Evolutionary conservation across 92 coral and sea anemone genomes (phyloP), one percentile per base, ranked within the genome.

Genomic region (Heliopora coerulea): DNA sequence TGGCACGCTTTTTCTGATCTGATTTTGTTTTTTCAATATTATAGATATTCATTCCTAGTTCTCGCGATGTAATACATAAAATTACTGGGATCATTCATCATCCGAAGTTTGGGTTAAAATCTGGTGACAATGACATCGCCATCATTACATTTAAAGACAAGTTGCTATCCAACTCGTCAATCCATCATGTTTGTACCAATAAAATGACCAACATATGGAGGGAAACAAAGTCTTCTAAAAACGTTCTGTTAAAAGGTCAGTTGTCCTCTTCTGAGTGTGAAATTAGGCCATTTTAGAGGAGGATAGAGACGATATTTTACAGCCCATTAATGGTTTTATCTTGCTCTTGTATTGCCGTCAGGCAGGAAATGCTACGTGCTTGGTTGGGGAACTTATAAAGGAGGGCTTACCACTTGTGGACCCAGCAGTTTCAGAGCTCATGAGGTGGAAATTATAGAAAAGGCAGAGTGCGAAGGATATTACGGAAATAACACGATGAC

Each of bases 381-480:
- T 49, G 76, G 76, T 18, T 69, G 76, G 76, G 76, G 76, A 48
- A 69, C 76, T 1, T 69, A 46, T 25, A 49, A 23, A 69, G 76
- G 62, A 52, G 19, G 59, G 1, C 9, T 9, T 31, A 2, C 24
- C 21, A n/a, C 46, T 4, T 69, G 76, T 52, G 62, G 49, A 6
- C 56, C 76, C 13, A 17, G 34, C 6, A 52, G 30, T 10, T 69
- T 49, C 33, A 26, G 19, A n/a, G 76, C 25, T 10, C 76, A 50
- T 21, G 76, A 69, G 50, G 76, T 69, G 15, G 62, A 28, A 32
- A 25, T 69, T 2, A 42, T 69, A 13, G 56, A 52, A 7, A 46
- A 24, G 28, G 23, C 28, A 17, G 48, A 49, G 29, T 69, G 76
- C 18, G 44, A 56, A 13, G 76, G 20, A 26, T 50, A 49, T 49